Base-by-base conservation (phyloP, 2,113 vertebrate genomes). In the Nerophis ophidion region DNA sequence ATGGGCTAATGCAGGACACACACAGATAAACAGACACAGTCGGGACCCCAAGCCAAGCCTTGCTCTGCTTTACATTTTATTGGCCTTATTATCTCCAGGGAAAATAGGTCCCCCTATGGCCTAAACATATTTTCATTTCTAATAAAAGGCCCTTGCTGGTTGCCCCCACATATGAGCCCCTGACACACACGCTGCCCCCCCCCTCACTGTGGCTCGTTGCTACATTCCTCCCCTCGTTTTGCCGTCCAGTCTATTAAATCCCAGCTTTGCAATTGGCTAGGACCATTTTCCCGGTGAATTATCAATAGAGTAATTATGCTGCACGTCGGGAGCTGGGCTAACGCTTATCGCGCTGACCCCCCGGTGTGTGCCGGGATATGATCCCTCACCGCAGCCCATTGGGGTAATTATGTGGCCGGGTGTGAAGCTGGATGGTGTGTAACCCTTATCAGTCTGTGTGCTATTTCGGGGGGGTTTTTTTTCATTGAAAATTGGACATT, bases 261-360 rank as follows among this genome's bases (percentile, higher is more conserved):
- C 71, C 75, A 70, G 79, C 71, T 60, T 71, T 67, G 77, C 85
- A 70, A 90, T 89, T 90, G 90, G 89, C 82, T 61, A 66, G 74
- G 75, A 63, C 87, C 80, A 71, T 89, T 88, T 91, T 87, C 84
- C 83, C 73, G 71, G 79, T 77, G 88, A 90, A 90, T 91, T 91
- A 91, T 91, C 90, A 91, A 91, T 92, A 86, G 87, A 91, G 87
- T 91, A 91, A 92, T 92, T 91, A 92, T 88, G 82, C 84, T 79
- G 86, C 73, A 82, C 89, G 89, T 86, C 78, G 83, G 85, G 82
- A 85, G 88, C 75, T 64, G 58, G 77, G 82, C 70, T 81, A 74
- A 75, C 76, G 84, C 87, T 92, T 91, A 91, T 92, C 89, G 55
- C 52, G 8, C 75, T 87, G 85, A 89, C 87, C 88, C 86, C 89